A percentile compares a stretch with the other conserved stretches of the same genome.
These are phyloP conservation scores for Epirrita christyi DNA, from an alignment of 2,888 invertebrate species.

Conservation along the genomic window DNA sequence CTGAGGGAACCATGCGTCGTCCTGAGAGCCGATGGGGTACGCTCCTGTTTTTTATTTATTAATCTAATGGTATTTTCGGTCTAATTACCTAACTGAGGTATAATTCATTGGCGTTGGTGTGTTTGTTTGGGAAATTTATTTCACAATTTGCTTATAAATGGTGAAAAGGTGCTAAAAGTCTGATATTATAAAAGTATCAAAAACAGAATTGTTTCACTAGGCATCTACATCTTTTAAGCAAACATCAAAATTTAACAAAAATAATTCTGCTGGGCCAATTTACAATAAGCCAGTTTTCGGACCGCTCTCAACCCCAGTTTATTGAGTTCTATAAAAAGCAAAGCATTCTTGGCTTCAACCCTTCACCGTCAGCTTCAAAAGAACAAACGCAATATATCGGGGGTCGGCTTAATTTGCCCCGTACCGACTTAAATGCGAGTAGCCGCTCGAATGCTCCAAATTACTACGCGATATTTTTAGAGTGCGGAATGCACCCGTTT, in stretches of 20 bases:
- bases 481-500: slow-evolving; percentile 79
- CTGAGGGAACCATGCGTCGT: slow-evolving; percentile 77
- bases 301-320: slow-evolving; percentile 52
- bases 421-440: slow-evolving; percentile 79
- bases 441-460: slow-evolving; percentile 78
- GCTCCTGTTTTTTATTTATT: slow-evolving; percentile 83
- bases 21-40: slow-evolving; percentile 69
- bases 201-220: not conserved
- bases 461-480: slow-evolving; percentile 83
- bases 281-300: slow-evolving; percentile 25
- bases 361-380: slow-evolving; percentile 82
- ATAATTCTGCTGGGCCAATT: slow-evolving; percentile 21
- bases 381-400: slow-evolving; percentile 84
- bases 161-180: not conserved
- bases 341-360: slow-evolving; percentile 85
- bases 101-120: slow-evolving; percentile 79
- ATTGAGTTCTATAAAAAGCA: slow-evolving; percentile 82
- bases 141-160: slow-evolving; percentile 13
- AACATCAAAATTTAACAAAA: slow-evolving; percentile 11
- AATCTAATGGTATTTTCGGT: slow-evolving; percentile 85
- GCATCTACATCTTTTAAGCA: too few species aligned
- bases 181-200: too few species aligned
- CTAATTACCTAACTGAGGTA: slow-evolving; percentile 83
- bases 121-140: slow-evolving; percentile 64
- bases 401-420: slow-evolving; percentile 81